A percentile compares a stretch with the other conserved stretches of the same genome.
Evolutionary conservation across 2,888 invertebrate species (phyloP).

Genomic region (Epicampocera succincta): DNA sequence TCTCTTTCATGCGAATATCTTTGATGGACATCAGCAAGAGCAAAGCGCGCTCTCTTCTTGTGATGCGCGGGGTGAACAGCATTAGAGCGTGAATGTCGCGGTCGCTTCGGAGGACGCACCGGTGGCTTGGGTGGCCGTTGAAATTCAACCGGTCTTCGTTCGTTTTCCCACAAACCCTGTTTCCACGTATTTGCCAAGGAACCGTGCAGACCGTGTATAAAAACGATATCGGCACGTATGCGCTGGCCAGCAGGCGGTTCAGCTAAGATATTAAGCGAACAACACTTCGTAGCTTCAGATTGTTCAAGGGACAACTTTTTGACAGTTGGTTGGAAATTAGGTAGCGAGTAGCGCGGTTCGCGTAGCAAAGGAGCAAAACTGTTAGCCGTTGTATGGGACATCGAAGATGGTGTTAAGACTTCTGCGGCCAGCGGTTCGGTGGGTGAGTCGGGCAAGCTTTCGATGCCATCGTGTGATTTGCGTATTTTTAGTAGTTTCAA

Average conservation of each 20-base stretch:
- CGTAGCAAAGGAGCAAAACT: conserved; percentile 68
- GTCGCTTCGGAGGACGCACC: conserved; percentile 79
- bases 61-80: conserved; percentile 77
- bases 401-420: conserved; percentile 18
- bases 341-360: conserved; percentile 70
- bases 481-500: conserved; percentile 79
- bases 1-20: conserved; percentile 58
- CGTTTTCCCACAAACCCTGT: conserved; percentile 86
- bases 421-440: conserved; percentile 30
- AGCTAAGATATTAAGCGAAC: conserved; percentile 79
- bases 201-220: conserved; percentile 87
- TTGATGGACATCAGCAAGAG: conserved; percentile 67
- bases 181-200: conserved; percentile 92
- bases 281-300: conserved; percentile 76
- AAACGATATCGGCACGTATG: conserved; percentile 87
- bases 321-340: conserved; percentile 53
- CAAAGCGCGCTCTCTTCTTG: conserved; percentile 77
- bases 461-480: conserved; percentile 76
- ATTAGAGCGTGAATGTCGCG: conserved; percentile 78
- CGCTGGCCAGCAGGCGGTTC: conserved; percentile 78
- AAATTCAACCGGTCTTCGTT: conserved; percentile 79
- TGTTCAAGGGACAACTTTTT: conserved; percentile 65
- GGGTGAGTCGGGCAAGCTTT: conserved; percentile 77
- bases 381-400: conserved; percentile 52
- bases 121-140: conserved; percentile 80